These are phyloP conservation scores for Typhlichthys eigenmanni DNA, from an alignment of 2,797 vertebrate genomes.

Conservation along the genomic window DNA sequence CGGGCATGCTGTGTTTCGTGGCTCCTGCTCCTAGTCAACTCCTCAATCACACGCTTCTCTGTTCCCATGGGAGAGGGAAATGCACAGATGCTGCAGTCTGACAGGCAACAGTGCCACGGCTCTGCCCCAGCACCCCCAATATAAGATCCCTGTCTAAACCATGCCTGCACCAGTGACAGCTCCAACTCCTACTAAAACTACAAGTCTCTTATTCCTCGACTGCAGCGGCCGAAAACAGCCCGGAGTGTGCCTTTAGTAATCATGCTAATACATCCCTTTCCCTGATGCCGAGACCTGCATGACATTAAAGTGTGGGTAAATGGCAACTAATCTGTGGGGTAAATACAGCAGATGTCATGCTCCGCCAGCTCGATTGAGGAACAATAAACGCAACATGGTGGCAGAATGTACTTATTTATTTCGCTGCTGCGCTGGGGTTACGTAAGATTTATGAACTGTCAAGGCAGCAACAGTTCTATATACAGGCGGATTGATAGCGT, in stretches of 20 bases:
- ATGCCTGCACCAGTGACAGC: conserved; percentile 56
- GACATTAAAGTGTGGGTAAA: conserved; percentile 57
- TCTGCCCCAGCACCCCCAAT: conserved; percentile 48
- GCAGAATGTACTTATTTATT: conserved; percentile 40
- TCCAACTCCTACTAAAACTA: conserved; percentile 49
- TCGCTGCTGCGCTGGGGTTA: conserved; percentile 63
- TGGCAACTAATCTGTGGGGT: conserved; percentile 58
- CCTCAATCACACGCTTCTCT: conserved; percentile 62
- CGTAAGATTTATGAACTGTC: conserved; percentile 70
- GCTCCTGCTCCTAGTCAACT: conserved; percentile 64
- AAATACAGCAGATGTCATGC: conserved; percentile 69
- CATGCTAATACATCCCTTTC: conserved; percentile 56
- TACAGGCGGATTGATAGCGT: conserved; percentile 65
- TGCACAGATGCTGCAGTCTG: conserved; percentile 56
- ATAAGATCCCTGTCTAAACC: conserved; percentile 55
- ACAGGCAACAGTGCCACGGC: conserved; percentile 53
- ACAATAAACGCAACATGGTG: conserved; percentile 62
- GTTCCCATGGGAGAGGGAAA: conserved; percentile 50
- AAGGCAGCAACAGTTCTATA: conserved; percentile 53
- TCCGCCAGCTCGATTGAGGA: conserved; percentile 50
- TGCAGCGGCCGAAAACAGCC: conserved; percentile 31
- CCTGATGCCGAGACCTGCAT: conserved; percentile 32
- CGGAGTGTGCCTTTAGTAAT: conserved; percentile 58
- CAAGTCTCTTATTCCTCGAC: conserved; percentile 59
- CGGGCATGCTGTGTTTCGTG: conserved; percentile 42